Conservation (phyloP, 2,888 invertebrate species). For the Dryobota labecula region DNA sequence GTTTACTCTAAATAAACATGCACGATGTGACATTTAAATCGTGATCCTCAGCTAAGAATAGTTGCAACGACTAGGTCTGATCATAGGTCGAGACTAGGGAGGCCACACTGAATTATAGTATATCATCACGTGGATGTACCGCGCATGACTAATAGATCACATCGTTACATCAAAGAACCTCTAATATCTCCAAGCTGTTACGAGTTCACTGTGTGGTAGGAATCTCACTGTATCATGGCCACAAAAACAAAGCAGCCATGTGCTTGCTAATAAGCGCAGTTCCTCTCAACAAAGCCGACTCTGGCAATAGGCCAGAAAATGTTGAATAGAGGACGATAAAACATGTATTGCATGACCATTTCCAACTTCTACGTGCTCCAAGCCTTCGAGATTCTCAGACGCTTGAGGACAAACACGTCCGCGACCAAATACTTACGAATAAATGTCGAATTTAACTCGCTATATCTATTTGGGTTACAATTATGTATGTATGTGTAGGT, state of each 20-base stretch:
- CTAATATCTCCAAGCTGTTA: slow-evolving; percentile 6
- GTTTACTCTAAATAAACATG: slow-evolving; percentile 33
- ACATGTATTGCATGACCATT: slow-evolving; percentile 45
- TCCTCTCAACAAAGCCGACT: slow-evolving; percentile 31
- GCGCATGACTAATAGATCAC: slow-evolving; percentile 4
- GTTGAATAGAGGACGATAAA: slow-evolving; percentile 35
- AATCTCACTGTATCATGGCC: background rate
- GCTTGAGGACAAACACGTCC: slow-evolving; percentile 52
- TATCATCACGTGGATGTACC: background rate
- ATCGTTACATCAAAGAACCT: slow-evolving; percentile 10
- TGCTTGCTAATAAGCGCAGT: slow-evolving; percentile 34
- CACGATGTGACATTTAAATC: slow-evolving; percentile 44
- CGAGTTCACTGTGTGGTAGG: slow-evolving; percentile 12
- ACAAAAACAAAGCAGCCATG: slow-evolving; percentile 19
- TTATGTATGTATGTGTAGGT: slow-evolving; percentile 67
- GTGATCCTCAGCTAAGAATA: slow-evolving; percentile 42
- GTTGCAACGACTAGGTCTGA: slow-evolving; percentile 30
- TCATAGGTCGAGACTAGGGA: slow-evolving; percentile 28
- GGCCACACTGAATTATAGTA: slow-evolving; percentile 6
- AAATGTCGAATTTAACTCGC: slow-evolving; percentile 49
- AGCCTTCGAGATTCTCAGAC: slow-evolving; percentile 31
- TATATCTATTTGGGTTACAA: slow-evolving; percentile 69
- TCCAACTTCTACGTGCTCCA: slow-evolving; percentile 34
- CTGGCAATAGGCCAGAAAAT: slow-evolving; percentile 39
- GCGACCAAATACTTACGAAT: slow-evolving; percentile 48